Base-by-base conservation (phyloP, 2,797 vertebrate species). In the Lutra lutra region DNA sequence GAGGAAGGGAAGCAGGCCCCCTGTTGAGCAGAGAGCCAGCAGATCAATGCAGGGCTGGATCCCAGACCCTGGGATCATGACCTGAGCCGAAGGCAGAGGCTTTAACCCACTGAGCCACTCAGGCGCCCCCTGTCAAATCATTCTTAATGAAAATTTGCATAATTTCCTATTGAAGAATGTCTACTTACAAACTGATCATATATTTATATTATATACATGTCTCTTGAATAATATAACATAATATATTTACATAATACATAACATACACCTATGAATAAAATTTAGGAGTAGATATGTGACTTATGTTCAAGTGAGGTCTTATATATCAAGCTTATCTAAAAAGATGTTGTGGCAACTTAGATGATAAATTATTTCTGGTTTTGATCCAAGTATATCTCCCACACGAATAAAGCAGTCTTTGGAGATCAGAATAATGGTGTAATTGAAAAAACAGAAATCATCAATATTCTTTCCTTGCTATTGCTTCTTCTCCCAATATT, bases 361-460 rank as follows among this genome's bases (percentile, higher is more conserved):
- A n/a, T 73, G 25, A 79, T 80, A 86, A 14, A 51, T 89, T 86
- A 73, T 94, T 92, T 66, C 72, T 89, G n/a, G 12, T 73, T 94
- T 94, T 95, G 79, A 89, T 73, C 32, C 73, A 92, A 85, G 85
- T 85, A 25, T 95, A 58, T 95, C 89, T 89, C 79, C 79, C 27
- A 68, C 79, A 73, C 21, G 56, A 85, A 46, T 15, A 85, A 15
- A 92, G 14, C 66, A 48, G 77, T 64, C 40, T 94, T 94, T 85
- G 46, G 38, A 95, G 80, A 73, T 89, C 5, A 89, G 85, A 89
- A 40, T 85, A 72, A 66, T 62, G 84, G 82, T 48, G 23, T 56
- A 83, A 77, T 87, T 91, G 13, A 94, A 87, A 89, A 93, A 85
- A 93, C n/a, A 80, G 38, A 87, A 94, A 84, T 80, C 29, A 85